These are phyloP conservation scores for Saccostrea cuccullata DNA, from an alignment of 1,140 invertebrate genomes.

Conservation along the genomic window DNA sequence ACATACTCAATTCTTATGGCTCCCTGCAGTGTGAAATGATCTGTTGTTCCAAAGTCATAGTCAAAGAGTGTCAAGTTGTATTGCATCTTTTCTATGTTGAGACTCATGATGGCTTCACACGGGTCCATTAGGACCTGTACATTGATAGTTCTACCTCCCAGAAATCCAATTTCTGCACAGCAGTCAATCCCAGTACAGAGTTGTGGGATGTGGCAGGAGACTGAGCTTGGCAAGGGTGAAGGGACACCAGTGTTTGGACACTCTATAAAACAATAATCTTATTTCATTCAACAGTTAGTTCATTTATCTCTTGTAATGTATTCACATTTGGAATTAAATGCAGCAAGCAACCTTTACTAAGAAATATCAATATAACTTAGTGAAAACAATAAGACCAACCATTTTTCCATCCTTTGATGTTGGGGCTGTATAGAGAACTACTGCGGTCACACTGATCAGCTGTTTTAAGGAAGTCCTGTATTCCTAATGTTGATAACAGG, in stretches of 20 bases:
- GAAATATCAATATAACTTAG: not conserved
- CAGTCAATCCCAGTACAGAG: constrained; percentile 48
- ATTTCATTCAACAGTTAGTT: not conserved
- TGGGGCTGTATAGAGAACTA: not conserved
- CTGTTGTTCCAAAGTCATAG: constrained; percentile 38
- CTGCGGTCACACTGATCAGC: constrained; percentile 10
- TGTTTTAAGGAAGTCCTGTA: constrained; percentile 21
- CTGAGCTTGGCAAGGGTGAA: not conserved
- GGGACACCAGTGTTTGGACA: not conserved
- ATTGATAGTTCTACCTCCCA: constrained; percentile 24
- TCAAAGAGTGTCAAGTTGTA: constrained; percentile 39
- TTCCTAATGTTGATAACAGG: not conserved
- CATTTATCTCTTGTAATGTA: too few relatives aligned
- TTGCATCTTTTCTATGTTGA: constrained; percentile 44
- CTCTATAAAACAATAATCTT: not conserved
- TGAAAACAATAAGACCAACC: not conserved
- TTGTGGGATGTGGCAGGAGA: constrained; percentile 25
- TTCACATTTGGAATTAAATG: not conserved
- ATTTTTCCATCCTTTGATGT: constrained; percentile 27
- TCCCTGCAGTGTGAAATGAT: constrained; percentile 47
- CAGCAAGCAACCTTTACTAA: not conserved
- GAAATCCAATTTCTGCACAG: constrained; percentile 33
- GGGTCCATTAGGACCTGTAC: constrained; percentile 2
- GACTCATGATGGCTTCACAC: constrained; percentile 37
- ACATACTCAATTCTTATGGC: constrained; percentile 32